These are phyloP conservation scores for Parapristionchus giblindavisi DNA, from an alignment of 2,888 invertebrate genomes.

Conservation along the genomic window DNA sequence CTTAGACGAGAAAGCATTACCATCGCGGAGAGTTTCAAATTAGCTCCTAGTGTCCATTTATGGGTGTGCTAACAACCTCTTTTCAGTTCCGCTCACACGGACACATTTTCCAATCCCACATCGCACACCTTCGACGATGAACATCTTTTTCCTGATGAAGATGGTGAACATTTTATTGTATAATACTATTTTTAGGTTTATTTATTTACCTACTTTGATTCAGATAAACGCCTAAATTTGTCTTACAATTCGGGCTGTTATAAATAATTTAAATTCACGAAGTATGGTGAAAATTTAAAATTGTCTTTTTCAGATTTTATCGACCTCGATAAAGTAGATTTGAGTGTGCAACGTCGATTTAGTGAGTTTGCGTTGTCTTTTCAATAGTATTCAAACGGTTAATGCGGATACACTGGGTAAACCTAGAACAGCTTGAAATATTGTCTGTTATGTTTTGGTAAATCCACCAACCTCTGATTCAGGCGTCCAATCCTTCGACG, in stretches of 20 bases:
- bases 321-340: slow-evolving; percentile 10
- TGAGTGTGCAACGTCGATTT: background rate
- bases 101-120: slow-evolving; percentile 7
- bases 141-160: slow-evolving; percentile 14
- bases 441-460: background rate
- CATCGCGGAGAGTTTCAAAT: background rate
- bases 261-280: background rate
- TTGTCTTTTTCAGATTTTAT: slow-evolving; percentile 20
- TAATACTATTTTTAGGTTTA: background rate
- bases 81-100: slow-evolving; percentile 4
- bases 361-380: slow-evolving; percentile 27
- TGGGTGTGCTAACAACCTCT: background rate
- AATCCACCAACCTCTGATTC: background rate
- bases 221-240: no score
- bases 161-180: background rate
- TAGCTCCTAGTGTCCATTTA: no score
- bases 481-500: slow-evolving; percentile 28
- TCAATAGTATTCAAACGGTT: background rate
- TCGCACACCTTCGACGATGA: slow-evolving; percentile 17
- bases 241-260: no score
- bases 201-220: no score
- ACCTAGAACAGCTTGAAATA: background rate
- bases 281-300: background rate
- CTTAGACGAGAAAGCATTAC: background rate
- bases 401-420: background rate